Evolutionary conservation across 2,113 vertebrate genomes (phyloP).

Genomic region (Mungos mungo): DNA sequence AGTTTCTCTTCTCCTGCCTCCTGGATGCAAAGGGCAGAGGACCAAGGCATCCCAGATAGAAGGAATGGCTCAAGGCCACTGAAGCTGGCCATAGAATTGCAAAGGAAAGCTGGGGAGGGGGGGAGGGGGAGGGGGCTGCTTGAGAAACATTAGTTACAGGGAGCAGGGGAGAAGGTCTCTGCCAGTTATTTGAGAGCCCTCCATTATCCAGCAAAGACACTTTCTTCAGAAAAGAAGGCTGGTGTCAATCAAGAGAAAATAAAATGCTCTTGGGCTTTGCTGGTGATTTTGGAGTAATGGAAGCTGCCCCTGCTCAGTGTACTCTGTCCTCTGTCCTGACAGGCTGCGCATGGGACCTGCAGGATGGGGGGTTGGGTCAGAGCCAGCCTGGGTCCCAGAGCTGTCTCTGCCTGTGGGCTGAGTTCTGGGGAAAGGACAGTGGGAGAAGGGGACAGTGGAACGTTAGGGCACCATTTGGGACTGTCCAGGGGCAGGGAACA

Average conservation of each 20-base stretch:
- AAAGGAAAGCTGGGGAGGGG: not conserved
- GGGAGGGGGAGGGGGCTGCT: rapidly evolving
- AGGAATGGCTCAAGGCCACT: not conserved
- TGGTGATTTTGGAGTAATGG: not conserved
- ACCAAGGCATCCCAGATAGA: not conserved
- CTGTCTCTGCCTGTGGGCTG: not conserved
- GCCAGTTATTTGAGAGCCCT: not conserved
- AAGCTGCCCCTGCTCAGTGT: not conserved
- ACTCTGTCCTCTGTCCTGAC: not conserved
- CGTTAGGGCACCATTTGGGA: not conserved
- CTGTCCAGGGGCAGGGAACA: not conserved
- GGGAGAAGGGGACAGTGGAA: not conserved
- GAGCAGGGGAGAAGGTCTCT: not conserved
- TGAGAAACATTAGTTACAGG: not conserved
- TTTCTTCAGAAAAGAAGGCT: not conserved
- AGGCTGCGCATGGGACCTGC: not conserved
- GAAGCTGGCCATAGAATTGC: not conserved
- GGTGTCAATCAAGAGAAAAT: not conserved
- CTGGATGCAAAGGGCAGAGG: not conserved
- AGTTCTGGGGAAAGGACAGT: not conserved
- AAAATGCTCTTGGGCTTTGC: not conserved
- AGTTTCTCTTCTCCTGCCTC: not conserved
- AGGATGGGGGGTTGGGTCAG: not conserved
- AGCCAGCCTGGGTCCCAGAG: not conserved
- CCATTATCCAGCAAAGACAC: not conserved